Evolutionary conservation across 2,888 invertebrate genomes (phyloP), one percentile per base, ranked within the genome.

Genomic region (Drosophila anomelani): DNA sequence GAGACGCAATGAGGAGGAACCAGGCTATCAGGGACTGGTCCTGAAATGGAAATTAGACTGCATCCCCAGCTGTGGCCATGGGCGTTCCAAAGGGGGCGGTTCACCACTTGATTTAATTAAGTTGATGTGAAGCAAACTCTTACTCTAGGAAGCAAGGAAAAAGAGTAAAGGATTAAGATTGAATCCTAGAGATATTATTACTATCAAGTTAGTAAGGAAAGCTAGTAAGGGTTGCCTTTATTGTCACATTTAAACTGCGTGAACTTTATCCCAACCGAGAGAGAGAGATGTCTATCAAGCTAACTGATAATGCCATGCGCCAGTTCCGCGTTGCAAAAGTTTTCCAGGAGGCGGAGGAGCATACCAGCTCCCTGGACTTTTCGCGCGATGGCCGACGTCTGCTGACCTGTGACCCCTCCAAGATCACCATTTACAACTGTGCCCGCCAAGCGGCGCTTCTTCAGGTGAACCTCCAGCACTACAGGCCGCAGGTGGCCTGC

Each of bases 11-110:
- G 80, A 67, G 47, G 62, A 49, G 71, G 39, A 73, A 61, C 58
- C 51, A 32, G 32, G 61, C 38, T 39, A 54, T 55, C 63, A 55
- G 70, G 53, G 58, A 66, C 54, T 55, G 62, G 71, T 64, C 74
- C 60, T 79, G 76, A 77, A 84, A 86, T 81, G 72, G 73, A 84
- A 86, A 86, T 84, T 78, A 77, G 81, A 86, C 80, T 84, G 86
- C 83, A 82, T 51, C 26, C 15, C 43, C 74, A 73, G 73, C 75
- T 54, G 61, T 17, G 54, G 26, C 71, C 58, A 61, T 54, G 78
- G 53, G 43, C 23, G 36, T 1, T 13, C 20, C 5, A 15, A 10
- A 12, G 38, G 69, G 83, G 83, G 79, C 29, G 59, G 49, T 62
- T 66, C 58, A 47, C 67, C 60, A 66, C 77, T 81, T 86, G 63